phyloP scores from a whole-genome alignment of 2,888 invertebrate species.

The Limnephilus rhombicus region DNA sequence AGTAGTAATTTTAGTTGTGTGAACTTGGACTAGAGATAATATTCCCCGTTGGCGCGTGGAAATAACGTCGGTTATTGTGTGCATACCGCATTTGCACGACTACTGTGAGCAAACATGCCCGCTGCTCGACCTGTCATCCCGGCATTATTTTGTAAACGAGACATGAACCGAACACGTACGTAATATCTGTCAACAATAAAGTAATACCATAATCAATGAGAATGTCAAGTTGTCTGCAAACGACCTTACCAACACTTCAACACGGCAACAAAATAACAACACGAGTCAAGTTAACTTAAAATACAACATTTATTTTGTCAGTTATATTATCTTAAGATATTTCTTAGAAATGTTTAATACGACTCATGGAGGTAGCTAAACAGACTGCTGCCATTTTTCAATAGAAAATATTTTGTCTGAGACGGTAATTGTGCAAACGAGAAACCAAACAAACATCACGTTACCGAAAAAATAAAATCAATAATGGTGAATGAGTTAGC shows the following conservation, averaged over 20 bases:
- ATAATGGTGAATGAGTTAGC: background rate
- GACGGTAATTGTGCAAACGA: background rate
- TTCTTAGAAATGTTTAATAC: background rate
- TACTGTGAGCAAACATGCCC: slow-evolving; percentile 2
- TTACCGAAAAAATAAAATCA: background rate
- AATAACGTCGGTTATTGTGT: slow-evolving; percentile 3
- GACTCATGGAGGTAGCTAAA: background rate
- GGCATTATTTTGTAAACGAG: slow-evolving; percentile 4
- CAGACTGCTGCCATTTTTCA: background rate
- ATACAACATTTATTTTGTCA: background rate
- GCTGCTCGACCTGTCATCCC: slow-evolving; percentile 8
- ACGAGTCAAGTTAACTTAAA: background rate
- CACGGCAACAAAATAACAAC: background rate
- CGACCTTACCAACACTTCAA: background rate
- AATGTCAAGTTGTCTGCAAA: background rate
- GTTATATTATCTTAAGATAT: background rate
- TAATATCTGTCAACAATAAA: background rate
- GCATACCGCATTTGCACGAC: slow-evolving; percentile 6
- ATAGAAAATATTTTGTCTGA: background rate
- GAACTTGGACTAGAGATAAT: background rate
- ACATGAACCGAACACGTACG: background rate
- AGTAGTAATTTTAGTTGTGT: background rate
- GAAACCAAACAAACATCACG: background rate
- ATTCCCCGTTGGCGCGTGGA: background rate
- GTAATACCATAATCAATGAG: background rate